Evolutionary conservation across 2,888 invertebrate genomes (phyloP).

Genomic region (Lacanobia oleracea): DNA sequence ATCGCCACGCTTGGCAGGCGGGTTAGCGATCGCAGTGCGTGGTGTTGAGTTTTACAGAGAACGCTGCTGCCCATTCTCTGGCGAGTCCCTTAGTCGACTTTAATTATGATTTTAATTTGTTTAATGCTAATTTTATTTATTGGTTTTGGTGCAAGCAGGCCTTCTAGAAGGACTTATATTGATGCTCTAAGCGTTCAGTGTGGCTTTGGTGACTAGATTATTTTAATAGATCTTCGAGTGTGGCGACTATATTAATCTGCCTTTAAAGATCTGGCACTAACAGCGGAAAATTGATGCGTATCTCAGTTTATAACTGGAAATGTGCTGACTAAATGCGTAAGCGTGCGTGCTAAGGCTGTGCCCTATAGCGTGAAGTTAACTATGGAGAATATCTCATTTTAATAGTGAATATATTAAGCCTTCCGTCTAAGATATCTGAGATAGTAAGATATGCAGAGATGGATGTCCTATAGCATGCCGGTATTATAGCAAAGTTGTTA

Average conservation of each 20-base stretch:
- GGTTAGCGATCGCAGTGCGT: too few species aligned
- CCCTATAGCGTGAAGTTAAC: background rate
- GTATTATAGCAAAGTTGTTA: constrained; percentile 40
- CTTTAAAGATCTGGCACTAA: background rate
- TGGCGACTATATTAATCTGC: background rate
- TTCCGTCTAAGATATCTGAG: background rate
- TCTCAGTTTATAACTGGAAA: background rate
- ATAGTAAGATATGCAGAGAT: constrained; percentile 10
- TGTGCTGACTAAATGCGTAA: constrained; percentile 1
- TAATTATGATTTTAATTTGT: too few species aligned
- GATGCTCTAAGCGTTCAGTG: background rate
- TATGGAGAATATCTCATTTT: background rate
- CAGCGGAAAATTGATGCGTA: background rate
- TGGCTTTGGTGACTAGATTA: background rate
- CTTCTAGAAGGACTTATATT: too few species aligned
- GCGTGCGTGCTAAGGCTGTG: background rate
- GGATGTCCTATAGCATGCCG: constrained; percentile 1
- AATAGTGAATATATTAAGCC: constrained; percentile 5
- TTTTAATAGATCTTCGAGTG: background rate
- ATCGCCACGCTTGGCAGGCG: too few species aligned
- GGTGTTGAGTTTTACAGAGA: too few species aligned
- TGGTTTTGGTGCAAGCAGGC: too few species aligned
- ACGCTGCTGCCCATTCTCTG: too few species aligned
- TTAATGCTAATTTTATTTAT: too few species aligned
- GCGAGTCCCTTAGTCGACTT: too few species aligned